phyloP scores from a whole-genome alignment of 2,888 invertebrate genomes.

The Cabera pusaria region DNA sequence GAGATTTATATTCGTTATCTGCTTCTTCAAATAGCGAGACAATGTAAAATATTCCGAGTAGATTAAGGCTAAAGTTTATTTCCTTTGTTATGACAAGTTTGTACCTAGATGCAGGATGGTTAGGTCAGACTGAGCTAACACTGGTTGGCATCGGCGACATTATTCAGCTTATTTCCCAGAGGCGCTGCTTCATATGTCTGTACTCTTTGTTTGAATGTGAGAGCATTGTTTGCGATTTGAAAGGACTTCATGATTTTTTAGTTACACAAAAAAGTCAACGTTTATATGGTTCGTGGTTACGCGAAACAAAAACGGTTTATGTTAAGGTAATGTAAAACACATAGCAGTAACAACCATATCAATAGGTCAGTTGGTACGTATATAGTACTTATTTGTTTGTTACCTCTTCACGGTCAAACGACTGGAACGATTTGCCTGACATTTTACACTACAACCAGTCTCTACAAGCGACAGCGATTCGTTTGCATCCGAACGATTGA shows the following conservation, averaged over 20 bases:
- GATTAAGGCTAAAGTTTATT: slow-evolving; percentile 17
- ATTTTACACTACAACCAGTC: too few species aligned
- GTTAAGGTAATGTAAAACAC: too few species aligned
- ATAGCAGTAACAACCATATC: too few species aligned
- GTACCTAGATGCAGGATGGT: slow-evolving; percentile 6
- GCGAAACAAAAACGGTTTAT: too few species aligned
- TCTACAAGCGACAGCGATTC: too few species aligned
- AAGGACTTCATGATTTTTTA: slow-evolving; percentile 23
- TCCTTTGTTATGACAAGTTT: slow-evolving; percentile 17
- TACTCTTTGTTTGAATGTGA: slow-evolving; percentile 41
- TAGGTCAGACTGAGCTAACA: slow-evolving; percentile 20
- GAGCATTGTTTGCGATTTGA: slow-evolving; percentile 43
- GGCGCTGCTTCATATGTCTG: slow-evolving; percentile 46
- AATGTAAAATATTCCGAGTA: slow-evolving; percentile 14
- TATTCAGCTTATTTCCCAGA: slow-evolving; percentile 59
- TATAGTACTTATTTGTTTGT: too few species aligned
- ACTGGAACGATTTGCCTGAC: too few species aligned
- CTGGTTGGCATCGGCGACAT: slow-evolving; percentile 40
- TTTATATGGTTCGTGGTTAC: too few species aligned
- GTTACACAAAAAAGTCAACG: too few species aligned
- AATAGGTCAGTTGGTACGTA: too few species aligned
- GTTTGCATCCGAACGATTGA: too few species aligned
- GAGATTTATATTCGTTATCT: slow-evolving; percentile 13
- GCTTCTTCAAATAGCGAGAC: slow-evolving; percentile 4
- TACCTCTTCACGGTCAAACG: too few species aligned